These are phyloP conservation scores for Heliconius sara DNA, from an alignment of 2,888 invertebrate species.

Conservation along the genomic window DNA sequence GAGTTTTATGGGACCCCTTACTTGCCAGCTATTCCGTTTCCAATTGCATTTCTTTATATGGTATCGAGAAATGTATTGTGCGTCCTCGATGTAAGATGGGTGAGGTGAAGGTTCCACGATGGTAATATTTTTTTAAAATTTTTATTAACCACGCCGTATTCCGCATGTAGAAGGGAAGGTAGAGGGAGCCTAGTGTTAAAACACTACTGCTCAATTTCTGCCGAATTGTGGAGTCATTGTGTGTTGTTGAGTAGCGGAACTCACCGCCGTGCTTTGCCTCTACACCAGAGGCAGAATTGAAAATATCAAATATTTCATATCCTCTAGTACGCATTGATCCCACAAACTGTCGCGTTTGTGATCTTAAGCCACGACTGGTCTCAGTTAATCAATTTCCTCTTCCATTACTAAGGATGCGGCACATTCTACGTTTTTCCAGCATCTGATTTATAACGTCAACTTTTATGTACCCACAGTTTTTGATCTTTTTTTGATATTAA, in stretches of 20 bases:
- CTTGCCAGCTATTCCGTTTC: constrained; percentile 52
- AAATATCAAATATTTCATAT: no score
- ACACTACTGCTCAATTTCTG: no score
- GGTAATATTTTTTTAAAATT: background rate
- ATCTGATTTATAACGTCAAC: constrained; percentile 14
- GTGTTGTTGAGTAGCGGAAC: no score
- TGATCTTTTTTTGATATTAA: constrained; percentile 8
- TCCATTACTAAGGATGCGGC: constrained; percentile 7
- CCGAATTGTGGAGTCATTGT: no score
- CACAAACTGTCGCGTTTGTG: no score
- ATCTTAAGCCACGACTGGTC: no score
- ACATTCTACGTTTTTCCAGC: constrained; percentile 12
- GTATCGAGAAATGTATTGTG: constrained; percentile 56
- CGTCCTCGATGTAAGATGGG: constrained; percentile 15
- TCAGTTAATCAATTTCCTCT: constrained; percentile 21
- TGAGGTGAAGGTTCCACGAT: constrained; percentile 14
- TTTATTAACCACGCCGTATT: no score
- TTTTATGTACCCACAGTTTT: background rate
- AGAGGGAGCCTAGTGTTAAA: no score
- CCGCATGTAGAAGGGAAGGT: no score
- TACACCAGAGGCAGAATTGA: no score
- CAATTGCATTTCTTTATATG: constrained; percentile 64
- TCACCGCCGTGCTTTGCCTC: no score
- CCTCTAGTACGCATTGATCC: no score
- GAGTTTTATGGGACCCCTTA: constrained; percentile 54